Conservation (phyloP, 2,113 vertebrate species). For the Chloebia gouldiae region DNA sequence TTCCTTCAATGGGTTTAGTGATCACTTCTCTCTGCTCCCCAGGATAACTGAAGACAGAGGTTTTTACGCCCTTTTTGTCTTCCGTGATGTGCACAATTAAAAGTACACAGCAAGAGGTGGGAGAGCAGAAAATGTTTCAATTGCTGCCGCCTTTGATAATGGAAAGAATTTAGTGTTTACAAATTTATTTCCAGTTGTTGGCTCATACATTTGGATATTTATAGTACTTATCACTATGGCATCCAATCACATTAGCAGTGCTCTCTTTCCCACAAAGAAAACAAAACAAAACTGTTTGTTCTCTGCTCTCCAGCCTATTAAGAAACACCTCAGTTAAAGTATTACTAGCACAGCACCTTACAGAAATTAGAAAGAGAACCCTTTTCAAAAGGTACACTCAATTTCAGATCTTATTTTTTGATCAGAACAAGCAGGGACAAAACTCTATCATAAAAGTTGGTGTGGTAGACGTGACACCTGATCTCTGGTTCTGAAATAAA, state of each 20-base stretch:
- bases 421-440: background rate
- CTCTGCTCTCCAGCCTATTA: accelerated
- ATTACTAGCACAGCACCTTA: background rate
- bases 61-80: background rate
- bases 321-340: background rate
- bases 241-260: background rate
- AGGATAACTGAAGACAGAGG: background rate
- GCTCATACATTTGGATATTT: slow-evolving; percentile 30
- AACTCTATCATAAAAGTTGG: background rate
- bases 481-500: background rate
- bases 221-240: background rate
- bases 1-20: background rate
- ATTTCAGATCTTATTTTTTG: background rate
- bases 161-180: slow-evolving; percentile 45
- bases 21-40: background rate
- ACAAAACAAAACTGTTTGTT: background rate
- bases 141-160: background rate
- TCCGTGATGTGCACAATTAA: background rate
- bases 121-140: background rate
- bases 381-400: background rate
- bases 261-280: background rate
- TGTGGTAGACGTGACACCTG: background rate
- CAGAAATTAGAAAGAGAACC: background rate
- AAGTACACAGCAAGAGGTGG: background rate
- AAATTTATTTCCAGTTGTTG: slow-evolving; percentile 34